These are phyloP conservation scores for Orthonyx spaldingii DNA, from an alignment of 2,113 vertebrate genomes.

Conservation along the genomic window DNA sequence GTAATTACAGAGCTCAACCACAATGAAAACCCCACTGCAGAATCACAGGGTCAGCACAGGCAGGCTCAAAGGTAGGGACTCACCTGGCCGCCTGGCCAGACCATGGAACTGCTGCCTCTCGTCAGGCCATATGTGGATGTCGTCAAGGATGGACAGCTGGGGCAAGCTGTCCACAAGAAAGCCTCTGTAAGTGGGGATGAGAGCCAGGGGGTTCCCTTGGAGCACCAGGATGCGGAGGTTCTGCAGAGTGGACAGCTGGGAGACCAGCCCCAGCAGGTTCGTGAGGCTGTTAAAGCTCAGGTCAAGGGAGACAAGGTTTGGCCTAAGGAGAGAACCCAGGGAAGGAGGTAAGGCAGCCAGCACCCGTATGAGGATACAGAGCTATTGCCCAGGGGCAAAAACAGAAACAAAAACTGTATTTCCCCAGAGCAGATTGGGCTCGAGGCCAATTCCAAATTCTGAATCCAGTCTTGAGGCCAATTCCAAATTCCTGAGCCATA, in stretches of 20 bases:
- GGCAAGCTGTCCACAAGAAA: conserved; percentile 78
- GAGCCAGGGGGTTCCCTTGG: conserved; percentile 81
- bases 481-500: neutral
- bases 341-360: neutral
- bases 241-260: conserved; percentile 59
- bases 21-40: rapidly evolving
- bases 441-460: too few species aligned
- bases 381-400: neutral
- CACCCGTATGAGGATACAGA: neutral
- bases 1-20: neutral
- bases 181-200: conserved; percentile 80
- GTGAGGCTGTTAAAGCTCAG: conserved; percentile 82
- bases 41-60: rapidly evolving
- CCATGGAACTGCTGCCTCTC: conserved; percentile 73
- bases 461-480: too few species aligned
- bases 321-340: conserved; percentile 71
- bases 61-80: neutral
- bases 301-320: conserved; percentile 84
- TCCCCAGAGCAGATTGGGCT: neutral
- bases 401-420: neutral
- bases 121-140: conserved; percentile 58
- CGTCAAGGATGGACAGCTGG: conserved; percentile 73
- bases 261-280: conserved; percentile 67
- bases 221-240: conserved; percentile 76
- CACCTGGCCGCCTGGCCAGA: conserved; percentile 71